phyloP scores from a whole-genome alignment of 2,113 vertebrate species.

The Pholis gunnellus region DNA sequence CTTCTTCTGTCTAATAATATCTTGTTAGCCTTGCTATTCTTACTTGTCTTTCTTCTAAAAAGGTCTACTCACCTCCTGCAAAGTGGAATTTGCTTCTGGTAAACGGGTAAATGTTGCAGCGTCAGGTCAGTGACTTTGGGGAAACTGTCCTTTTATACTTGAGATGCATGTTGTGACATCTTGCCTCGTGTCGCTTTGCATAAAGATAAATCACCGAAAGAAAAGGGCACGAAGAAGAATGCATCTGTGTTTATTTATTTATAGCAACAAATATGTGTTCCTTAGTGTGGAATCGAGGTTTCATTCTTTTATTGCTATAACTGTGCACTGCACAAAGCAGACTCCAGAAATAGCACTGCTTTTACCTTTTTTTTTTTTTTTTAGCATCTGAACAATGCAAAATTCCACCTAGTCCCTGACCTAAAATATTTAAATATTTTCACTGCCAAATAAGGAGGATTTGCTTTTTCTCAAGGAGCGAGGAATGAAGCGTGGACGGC shows the following conservation, averaged over 20 bases:
- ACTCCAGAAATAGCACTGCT: neutral
- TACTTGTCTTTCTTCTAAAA: neutral
- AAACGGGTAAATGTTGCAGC: neutral
- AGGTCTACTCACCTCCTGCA: neutral
- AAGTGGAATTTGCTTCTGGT: neutral
- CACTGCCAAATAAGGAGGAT: neutral
- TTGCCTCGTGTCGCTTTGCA: neutral
- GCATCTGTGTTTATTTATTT: neutral
- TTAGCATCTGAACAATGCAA: neutral
- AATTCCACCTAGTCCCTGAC: neutral
- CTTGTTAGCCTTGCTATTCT: neutral
- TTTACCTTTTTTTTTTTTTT: neutral
- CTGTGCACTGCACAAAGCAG: neutral
- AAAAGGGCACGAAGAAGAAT: neutral
- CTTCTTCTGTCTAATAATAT: neutral
- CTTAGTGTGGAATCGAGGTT: neutral
- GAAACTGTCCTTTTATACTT: neutral
- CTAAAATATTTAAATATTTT: neutral
- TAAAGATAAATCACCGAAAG: neutral
- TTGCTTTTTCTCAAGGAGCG: neutral
- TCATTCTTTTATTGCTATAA: neutral
- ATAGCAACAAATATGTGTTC: neutral
- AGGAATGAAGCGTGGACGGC: neutral
- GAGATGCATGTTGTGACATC: neutral
- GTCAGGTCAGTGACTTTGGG: neutral